Percentiles rank a stretch among this genome's conserved stretches.
phyloP scores from a whole-genome alignment of 2,888 invertebrate genomes.

The Cephus pygmeus region DNA sequence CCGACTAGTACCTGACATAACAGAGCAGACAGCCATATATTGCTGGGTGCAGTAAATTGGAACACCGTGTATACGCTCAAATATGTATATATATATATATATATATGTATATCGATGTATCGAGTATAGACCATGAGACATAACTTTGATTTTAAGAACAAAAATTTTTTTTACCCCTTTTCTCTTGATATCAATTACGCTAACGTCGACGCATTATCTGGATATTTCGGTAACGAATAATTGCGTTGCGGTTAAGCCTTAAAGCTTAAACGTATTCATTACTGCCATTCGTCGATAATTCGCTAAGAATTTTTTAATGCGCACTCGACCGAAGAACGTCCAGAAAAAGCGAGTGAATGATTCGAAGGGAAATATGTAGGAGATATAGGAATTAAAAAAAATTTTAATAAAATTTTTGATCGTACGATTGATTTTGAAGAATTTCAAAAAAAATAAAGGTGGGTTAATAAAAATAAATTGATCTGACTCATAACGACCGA shows the following conservation, averaged over 20 bases:
- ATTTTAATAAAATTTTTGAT: background rate
- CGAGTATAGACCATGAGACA: background rate
- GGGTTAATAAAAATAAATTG: background rate
- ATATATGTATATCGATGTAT: background rate
- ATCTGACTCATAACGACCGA: background rate
- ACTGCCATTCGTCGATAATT: background rate
- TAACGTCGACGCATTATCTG: background rate
- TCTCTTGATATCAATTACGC: background rate
- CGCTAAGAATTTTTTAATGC: background rate
- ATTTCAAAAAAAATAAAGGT: background rate
- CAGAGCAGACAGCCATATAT: conserved; percentile 23
- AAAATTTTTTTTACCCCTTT: background rate
- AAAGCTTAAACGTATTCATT: background rate
- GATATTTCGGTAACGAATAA: background rate
- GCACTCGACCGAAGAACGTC: background rate
- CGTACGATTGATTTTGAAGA: background rate
- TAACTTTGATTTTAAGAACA: background rate
- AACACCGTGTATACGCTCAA: background rate
- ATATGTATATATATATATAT: background rate
- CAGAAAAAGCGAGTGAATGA: background rate
- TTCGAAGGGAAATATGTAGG: background rate
- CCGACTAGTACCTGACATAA: conserved; percentile 36
- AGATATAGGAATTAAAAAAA: background rate
- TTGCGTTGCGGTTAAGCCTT: background rate
- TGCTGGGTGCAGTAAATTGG: background rate